Conservation (phyloP, 2,888 invertebrate species). For the Dolichomitus sp. region DNA sequence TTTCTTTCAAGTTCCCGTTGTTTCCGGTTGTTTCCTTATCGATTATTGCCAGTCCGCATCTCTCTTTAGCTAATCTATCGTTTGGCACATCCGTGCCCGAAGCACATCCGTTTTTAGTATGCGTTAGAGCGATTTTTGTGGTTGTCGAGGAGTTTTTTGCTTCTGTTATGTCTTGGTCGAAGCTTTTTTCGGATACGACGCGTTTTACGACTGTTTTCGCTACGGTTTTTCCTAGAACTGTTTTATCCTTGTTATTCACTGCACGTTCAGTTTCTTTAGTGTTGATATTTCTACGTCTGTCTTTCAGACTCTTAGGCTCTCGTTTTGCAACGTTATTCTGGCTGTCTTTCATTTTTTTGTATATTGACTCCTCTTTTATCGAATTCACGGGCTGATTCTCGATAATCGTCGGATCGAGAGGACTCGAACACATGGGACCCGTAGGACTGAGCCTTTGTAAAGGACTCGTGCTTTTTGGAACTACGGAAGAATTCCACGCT, state of each 20-base stretch:
- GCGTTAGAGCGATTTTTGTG: conserved; percentile 66
- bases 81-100: conserved; percentile 10
- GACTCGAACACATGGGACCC: conserved; percentile 77
- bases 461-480: conserved; percentile 85
- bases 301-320: conserved; percentile 72
- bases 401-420: conserved; percentile 84
- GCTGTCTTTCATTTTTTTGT: conserved; percentile 84
- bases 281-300: conserved; percentile 73
- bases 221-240: conserved; percentile 70
- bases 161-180: conserved; percentile 43
- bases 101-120: conserved; percentile 62
- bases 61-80: conserved; percentile 21
- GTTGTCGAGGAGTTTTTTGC: conserved; percentile 67
- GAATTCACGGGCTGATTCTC: conserved; percentile 80
- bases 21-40: conserved; percentile 34
- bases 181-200: conserved; percentile 68
- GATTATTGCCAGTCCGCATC: neutral
- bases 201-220: conserved; percentile 76
- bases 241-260: conserved; percentile 74
- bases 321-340: conserved; percentile 76
- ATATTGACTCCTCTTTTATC: conserved; percentile 77
- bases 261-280: conserved; percentile 72
- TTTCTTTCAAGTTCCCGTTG: conserved; percentile 58
- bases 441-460: conserved; percentile 83
- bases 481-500: conserved; percentile 78